Conservation (phyloP, 2,888 invertebrate genomes). For the Nephrotoma appendiculata region DNA sequence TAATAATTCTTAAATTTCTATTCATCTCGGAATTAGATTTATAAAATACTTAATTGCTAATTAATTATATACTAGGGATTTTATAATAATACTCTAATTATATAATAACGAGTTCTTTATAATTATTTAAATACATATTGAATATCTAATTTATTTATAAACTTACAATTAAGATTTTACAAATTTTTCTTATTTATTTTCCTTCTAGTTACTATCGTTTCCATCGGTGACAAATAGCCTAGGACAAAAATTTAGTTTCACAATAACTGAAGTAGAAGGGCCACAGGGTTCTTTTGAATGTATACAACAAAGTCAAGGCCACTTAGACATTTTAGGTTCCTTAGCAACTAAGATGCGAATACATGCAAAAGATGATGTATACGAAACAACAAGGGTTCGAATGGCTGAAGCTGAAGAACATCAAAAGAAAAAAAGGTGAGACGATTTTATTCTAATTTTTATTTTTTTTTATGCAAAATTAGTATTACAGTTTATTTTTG, state of each 20-base stretch:
- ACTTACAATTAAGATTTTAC: neutral
- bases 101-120: neutral
- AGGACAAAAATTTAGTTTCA: constrained; percentile 30
- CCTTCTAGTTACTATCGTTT: constrained; percentile 55
- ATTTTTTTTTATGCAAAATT: neutral
- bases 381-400: constrained; percentile 79
- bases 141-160: neutral
- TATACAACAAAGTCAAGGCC: constrained; percentile 53
- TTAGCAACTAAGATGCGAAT: constrained; percentile 81
- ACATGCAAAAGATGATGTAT: constrained; percentile 90
- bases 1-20: no score
- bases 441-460: neutral
- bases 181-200: constrained; percentile 25
- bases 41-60: no score
- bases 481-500: neutral
- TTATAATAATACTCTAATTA: neutral
- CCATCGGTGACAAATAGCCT: constrained; percentile 38
- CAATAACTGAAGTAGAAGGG: constrained; percentile 53
- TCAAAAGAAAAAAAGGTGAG: constrained; percentile 81
- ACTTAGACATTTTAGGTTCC: constrained; percentile 70
- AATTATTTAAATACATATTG: neutral
- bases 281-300: constrained; percentile 89
- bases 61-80: no score
- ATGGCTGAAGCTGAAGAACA: constrained; percentile 87
- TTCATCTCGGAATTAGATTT: no score